These are phyloP conservation scores for Heliconius hermathena DNA, from an alignment of 1,140 invertebrate species.

Conservation along the genomic window DNA sequence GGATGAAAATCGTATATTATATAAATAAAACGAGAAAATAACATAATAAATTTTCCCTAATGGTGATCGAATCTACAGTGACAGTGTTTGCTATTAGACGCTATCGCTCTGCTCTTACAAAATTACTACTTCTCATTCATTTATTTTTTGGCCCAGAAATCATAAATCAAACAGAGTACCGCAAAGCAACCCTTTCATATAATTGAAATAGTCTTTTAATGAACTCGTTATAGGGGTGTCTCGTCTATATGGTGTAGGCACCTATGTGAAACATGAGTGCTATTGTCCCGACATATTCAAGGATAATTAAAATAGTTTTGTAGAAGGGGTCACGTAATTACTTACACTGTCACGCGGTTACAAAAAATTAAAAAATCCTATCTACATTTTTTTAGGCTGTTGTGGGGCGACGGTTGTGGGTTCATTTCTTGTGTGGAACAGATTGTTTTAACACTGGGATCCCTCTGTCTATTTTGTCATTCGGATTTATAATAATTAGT, in stretches of 20 bases:
- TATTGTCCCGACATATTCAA: slow-evolving; percentile 8
- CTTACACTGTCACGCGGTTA: neutral
- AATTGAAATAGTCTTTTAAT: slow-evolving; percentile 12
- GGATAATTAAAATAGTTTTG: slow-evolving; percentile 13
- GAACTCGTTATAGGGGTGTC: neutral
- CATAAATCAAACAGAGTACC: neutral
- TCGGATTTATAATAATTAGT: too few species aligned
- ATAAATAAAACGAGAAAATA: too few species aligned
- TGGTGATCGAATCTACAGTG: too few species aligned
- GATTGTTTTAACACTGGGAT: too few species aligned
- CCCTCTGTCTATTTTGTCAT: too few species aligned
- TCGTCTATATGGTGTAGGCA: neutral
- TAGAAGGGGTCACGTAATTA: neutral
- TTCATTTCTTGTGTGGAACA: too few species aligned
- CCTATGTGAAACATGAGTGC: neutral
- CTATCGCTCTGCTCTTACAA: neutral
- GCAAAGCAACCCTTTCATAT: slow-evolving; percentile 1
- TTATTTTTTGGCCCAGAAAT: neutral
- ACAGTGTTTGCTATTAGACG: too few species aligned
- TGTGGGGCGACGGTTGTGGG: too few species aligned
- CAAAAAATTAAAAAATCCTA: neutral
- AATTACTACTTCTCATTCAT: neutral
- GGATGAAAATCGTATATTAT: too few species aligned
- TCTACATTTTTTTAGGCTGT: too few species aligned
- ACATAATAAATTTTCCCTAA: too few species aligned